These are phyloP conservation scores for Clitarchus hookeri DNA, from an alignment of 2,888 invertebrate species.

Conservation along the genomic window DNA sequence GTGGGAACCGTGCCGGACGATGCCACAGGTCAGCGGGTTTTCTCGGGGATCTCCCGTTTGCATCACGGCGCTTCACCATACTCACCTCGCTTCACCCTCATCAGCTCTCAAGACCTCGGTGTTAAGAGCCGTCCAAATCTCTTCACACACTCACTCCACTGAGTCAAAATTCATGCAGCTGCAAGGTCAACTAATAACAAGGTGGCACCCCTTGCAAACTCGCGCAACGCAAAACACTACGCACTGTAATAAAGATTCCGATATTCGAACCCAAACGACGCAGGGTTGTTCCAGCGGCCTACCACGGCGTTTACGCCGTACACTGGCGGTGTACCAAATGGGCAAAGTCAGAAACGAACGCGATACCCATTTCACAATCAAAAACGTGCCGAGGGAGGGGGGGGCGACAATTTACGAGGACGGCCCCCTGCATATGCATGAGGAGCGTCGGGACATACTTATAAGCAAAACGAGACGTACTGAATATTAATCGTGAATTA, in stretches of 20 bases:
- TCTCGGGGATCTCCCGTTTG: no score
- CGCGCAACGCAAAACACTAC: no score
- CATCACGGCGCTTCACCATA: no score
- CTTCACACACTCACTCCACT: no score
- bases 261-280: background rate
- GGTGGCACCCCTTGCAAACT: no score
- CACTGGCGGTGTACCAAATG: background rate
- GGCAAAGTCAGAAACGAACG: slow-evolving; percentile 14
- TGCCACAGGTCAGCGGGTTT: no score
- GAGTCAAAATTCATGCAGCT: no score
- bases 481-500: slow-evolving; percentile 4
- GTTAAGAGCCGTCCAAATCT: no score
- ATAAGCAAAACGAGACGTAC: slow-evolving; percentile 5
- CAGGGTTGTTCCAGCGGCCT: background rate
- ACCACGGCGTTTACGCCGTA: background rate
- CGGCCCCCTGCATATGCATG: background rate
- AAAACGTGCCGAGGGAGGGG: background rate
- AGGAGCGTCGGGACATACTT: slow-evolving; percentile 3
- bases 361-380: slow-evolving; percentile 14
- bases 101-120: no score
- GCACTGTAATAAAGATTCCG: background rate
- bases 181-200: no score
- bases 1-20: no score
- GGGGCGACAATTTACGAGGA: background rate
- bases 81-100: no score